Evolutionary conservation across 2,797 vertebrate species (phyloP), one percentile per base, ranked within the genome.

Genomic region (Melanotaenia pygmaea): DNA sequence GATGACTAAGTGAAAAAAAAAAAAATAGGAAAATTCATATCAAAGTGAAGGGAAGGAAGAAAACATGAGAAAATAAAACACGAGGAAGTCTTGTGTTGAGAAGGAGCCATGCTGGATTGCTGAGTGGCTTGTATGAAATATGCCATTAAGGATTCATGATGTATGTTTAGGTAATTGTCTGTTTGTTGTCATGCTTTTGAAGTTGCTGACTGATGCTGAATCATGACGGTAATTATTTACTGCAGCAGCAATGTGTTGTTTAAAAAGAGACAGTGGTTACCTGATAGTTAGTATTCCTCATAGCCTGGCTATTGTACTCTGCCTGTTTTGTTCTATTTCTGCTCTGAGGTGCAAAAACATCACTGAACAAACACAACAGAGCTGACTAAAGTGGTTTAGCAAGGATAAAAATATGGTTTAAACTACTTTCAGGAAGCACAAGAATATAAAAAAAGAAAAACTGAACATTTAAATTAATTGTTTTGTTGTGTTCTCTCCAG

Each of bases 151-250:
- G 3, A 32, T n/a, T 72, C 30, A 1, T 60, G 6, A 35, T 40
- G n/a, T 2, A 51, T 12, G 30, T 16, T 74, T 7, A 67, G 62
- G 34, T 69, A 32, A 64, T 69, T 79, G 51, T 89, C 86, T 60
- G 32, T 82, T 77, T 69, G 80, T 69, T 81, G 71, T 72, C 69
- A 35, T 84, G 51, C 84, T 65, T 84, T 57, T 63, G 20, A 86
- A 81, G 65, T 81, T 80, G 73, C 80, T 37, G 67, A 64, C 86
- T 79, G 85, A 82, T 53, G 86, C 80, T 64, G 82, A 85, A 81
- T 65, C 77, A 93, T 92, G 91, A 92, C 89, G 90, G 92, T 93
- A 93, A 93, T 72, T 84, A 80, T 83, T 22, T 54, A 3, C 10
- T 66, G 22, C 43, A 51, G 67, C 80, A 83, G 79, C 8, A 61